Evolutionary conservation across 1,140 invertebrate genomes (phyloP).

Genomic region (Mercenaria mercenaria): DNA sequence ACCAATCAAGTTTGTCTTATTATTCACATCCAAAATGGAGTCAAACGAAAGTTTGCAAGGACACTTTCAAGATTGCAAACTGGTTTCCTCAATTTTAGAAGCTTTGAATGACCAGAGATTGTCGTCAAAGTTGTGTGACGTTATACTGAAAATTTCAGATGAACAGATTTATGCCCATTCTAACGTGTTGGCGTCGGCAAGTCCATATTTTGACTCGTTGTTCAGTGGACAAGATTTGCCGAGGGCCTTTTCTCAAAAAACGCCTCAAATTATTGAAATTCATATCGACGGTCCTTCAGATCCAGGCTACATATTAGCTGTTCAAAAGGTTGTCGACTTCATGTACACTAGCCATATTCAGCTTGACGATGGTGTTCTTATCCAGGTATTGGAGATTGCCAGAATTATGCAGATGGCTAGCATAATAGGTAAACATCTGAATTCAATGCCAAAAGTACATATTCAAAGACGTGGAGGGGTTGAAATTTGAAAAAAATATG

Average conservation of each 20-base stretch:
- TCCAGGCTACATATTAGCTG: slow-evolving; percentile 78
- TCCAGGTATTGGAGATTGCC: slow-evolving; percentile 82
- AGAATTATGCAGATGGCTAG: slow-evolving; percentile 81
- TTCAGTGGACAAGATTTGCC: slow-evolving; percentile 79
- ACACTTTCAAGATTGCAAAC: slow-evolving; percentile 71
- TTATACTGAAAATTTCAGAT: slow-evolving; percentile 83
- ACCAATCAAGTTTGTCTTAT: background rate
- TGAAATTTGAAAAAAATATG: background rate
- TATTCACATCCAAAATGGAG: slow-evolving; percentile 73
- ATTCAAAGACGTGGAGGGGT: background rate
- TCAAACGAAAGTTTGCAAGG: slow-evolving; percentile 1
- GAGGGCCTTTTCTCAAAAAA: slow-evolving; percentile 82
- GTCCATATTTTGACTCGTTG: slow-evolving; percentile 84
- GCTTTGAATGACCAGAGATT: slow-evolving; percentile 81
- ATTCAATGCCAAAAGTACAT: too few relatives aligned
- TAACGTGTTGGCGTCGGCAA: slow-evolving; percentile 85
- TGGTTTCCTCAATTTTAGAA: slow-evolving; percentile 69
- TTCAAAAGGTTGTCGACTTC: slow-evolving; percentile 83
- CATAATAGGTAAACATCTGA: slow-evolving; percentile 71
- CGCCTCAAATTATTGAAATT: slow-evolving; percentile 84
- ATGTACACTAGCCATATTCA: slow-evolving; percentile 84
- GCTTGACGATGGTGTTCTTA: slow-evolving; percentile 72
- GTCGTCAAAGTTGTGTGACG: slow-evolving; percentile 84
- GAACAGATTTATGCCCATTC: slow-evolving; percentile 84
- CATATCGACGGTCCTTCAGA: slow-evolving; percentile 80